These are phyloP conservation scores for Drosophila melanosoma DNA, from an alignment of 2,888 invertebrate species.

Conservation along the genomic window DNA sequence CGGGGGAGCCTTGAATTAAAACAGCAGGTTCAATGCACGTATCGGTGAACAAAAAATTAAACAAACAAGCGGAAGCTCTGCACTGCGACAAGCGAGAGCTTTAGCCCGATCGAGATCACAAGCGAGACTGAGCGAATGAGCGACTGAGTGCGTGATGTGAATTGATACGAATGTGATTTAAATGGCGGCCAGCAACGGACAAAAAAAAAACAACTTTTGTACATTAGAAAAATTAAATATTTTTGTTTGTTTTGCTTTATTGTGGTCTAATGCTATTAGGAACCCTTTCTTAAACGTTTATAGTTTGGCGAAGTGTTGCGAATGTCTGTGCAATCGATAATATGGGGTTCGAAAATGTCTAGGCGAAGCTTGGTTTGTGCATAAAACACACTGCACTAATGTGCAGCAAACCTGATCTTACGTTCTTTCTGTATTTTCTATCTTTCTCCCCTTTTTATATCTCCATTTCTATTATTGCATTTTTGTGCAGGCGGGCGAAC, in stretches of 20 bases:
- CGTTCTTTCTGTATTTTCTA: constrained; percentile 8
- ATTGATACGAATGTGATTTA: constrained; percentile 53
- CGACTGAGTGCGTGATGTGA: constrained; percentile 50
- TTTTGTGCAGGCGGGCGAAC: constrained; percentile 43
- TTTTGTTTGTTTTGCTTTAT: constrained; percentile 2
- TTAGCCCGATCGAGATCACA: constrained; percentile 59
- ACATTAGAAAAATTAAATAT: constrained; percentile 29
- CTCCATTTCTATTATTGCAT: constrained; percentile 24
- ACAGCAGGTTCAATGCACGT: constrained; percentile 68
- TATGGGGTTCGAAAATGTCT: constrained; percentile 14
- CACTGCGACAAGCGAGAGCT: constrained; percentile 41
- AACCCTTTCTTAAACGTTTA: constrained; percentile 45
- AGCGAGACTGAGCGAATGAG: constrained; percentile 45
- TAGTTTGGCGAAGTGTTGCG: constrained; percentile 50
- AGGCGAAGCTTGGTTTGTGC: constrained; percentile 41
- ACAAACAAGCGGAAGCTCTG: constrained; percentile 38
- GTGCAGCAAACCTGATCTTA: constrained; percentile 39
- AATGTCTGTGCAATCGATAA: constrained; percentile 53
- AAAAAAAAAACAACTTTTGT: constrained; percentile 8
- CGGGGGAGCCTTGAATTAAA: constrained; percentile 61
- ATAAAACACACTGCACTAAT: constrained; percentile 27
- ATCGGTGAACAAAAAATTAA: constrained; percentile 22
- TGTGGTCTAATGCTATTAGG: constrained; percentile 53
- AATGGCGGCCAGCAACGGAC: constrained; percentile 31
- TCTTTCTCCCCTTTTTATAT: constrained; percentile 6